phyloP scores from a whole-genome alignment of 2,888 invertebrate genomes.

The Abrostola tripartita region DNA sequence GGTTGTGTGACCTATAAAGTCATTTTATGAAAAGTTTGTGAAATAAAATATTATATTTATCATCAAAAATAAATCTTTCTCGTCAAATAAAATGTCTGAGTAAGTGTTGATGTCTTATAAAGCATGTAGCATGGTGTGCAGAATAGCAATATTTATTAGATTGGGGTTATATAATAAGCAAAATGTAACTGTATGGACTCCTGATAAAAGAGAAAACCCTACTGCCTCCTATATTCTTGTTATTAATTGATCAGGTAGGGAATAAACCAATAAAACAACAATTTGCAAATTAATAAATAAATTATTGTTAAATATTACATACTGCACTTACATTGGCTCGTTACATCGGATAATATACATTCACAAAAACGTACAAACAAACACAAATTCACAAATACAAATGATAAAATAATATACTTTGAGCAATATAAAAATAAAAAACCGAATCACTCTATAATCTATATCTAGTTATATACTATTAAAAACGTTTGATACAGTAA shows the following conservation, averaged over 20 bases:
- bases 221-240: no score
- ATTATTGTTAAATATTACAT: conserved; percentile 88
- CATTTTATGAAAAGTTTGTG: no score
- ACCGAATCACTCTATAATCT: conserved; percentile 81
- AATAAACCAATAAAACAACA: conserved; percentile 64
- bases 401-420: conserved; percentile 80
- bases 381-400: conserved; percentile 79
- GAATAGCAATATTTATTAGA: no score
- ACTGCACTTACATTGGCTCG: conserved; percentile 86
- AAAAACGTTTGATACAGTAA: conserved; percentile 61
- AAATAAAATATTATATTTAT: no score
- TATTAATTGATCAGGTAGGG: background rate
- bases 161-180: no score
- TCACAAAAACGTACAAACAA: conserved; percentile 81
- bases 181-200: no score
- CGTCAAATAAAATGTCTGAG: no score
- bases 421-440: conserved; percentile 88
- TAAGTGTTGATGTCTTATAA: no score
- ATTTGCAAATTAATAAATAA: conserved; percentile 87
- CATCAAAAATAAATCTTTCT: no score
- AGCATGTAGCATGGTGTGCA: no score
- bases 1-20: no score
- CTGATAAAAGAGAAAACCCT: no score
- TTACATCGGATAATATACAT: conserved; percentile 84
- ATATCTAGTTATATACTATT: conserved; percentile 69